A percentile compares a stretch with the other conserved stretches of the same genome.
Conservation (phyloP, 2,113 vertebrate species). For the Mormyrus iriodes region DNA sequence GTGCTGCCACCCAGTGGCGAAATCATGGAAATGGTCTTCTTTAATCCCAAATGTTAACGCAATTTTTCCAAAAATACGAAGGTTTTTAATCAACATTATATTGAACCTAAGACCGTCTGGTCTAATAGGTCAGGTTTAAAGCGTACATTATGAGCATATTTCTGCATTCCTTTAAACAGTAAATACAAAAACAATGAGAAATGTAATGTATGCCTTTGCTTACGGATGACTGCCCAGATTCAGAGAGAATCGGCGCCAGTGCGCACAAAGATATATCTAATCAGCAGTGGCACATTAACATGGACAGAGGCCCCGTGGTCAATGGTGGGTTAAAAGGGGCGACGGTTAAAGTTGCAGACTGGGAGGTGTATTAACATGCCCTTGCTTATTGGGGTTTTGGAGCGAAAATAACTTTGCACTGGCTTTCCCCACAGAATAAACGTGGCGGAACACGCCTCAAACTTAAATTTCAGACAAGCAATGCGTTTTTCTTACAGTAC, state of each 20-base stretch:
- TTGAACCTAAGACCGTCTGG: background rate
- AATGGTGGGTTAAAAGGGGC: background rate
- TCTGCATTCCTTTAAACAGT: background rate
- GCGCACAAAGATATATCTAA: background rate
- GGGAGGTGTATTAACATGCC: background rate
- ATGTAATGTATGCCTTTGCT: background rate
- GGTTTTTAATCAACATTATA: background rate
- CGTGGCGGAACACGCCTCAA: background rate
- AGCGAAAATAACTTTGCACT: background rate
- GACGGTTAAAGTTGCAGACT: background rate
- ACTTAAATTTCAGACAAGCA: background rate
- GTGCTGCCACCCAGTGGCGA: slow-evolving; percentile 12
- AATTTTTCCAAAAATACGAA: background rate
- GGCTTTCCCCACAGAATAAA: too few relatives aligned
- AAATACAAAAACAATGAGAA: background rate
- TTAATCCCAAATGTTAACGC: background rate
- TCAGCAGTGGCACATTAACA: background rate
- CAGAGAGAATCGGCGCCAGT: background rate
- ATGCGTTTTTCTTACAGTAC: background rate
- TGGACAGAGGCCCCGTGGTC: background rate
- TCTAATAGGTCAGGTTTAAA: background rate
- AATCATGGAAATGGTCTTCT: background rate
- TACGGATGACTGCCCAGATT: background rate
- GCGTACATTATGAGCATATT: background rate
- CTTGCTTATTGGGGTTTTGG: background rate